These are phyloP conservation scores for Falco cherrug DNA, from an alignment of 2,797 vertebrate species.

Conservation along the genomic window DNA sequence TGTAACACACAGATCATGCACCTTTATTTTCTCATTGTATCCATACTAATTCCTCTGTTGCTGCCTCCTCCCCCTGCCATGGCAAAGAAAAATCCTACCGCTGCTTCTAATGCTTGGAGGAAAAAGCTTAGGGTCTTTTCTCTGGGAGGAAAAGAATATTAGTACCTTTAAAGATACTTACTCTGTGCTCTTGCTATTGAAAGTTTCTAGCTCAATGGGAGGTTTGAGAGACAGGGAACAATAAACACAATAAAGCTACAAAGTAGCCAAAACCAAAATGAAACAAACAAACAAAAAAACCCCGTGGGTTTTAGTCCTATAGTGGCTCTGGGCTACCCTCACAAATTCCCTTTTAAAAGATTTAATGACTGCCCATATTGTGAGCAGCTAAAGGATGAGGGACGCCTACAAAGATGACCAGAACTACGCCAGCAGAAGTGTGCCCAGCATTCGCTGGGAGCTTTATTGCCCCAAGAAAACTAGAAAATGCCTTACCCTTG, in stretches of 20 bases:
- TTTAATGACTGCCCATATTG: background rate
- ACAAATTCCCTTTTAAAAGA: background rate
- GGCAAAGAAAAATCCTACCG: background rate
- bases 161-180: background rate
- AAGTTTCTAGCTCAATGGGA: background rate
- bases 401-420: background rate
- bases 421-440: background rate
- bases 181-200: background rate
- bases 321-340: background rate
- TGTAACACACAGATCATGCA: background rate
- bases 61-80: background rate
- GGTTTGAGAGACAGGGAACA: background rate
- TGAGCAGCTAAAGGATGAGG: background rate
- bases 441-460: background rate
- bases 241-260: constrained; percentile 5
- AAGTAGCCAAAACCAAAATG: background rate
- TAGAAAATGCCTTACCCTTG: background rate
- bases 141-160: background rate
- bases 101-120: background rate
- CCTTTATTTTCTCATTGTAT: constrained; percentile 1
- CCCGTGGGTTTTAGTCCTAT: background rate
- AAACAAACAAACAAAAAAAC: background rate
- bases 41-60: background rate
- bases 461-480: background rate
- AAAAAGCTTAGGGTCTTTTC: background rate